Base-by-base conservation (phyloP, 2,888 invertebrate species). In the Stenodera caucasica region DNA sequence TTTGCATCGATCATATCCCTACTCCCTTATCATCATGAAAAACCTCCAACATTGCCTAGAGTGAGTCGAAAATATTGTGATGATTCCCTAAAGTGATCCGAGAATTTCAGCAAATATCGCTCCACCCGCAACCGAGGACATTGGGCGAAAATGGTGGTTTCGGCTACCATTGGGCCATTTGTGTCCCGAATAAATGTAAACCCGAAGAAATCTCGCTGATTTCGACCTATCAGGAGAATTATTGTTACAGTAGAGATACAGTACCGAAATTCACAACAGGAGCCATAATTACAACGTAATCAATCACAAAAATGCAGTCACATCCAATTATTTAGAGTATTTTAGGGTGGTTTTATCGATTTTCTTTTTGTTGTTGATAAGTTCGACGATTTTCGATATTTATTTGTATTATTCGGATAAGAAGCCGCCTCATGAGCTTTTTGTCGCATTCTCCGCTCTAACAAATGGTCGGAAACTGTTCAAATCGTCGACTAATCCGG, bases 401-500 rank as follows among this genome's bases (percentile, higher is more conserved):
- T 51, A 51, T 29, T 51, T 51, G 14, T 29, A 26, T 14, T 51
- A 29, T 14, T 9, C 49, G n/a, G 18, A 49, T 5, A 49, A 11
- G 1, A 15, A 55, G 26, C 40, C 49, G 8, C 12, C 14, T 2
- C 12, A 55, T 29, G 15, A 11, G 5, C 9, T 55, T n/a, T 12
- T 49, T 7, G 23, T 57, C 3, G 57, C 37, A 23, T 81, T 81
- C 67, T 81, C 81, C 0, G 57, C 80, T 0, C 80, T 79, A 60
- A 80, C 80, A 0, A 81, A 81, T 62, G 80, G 80, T 0, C 70
- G 72, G 0, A 74, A 80, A 0, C 72, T 81, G 51, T 65, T 81
- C 5, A 73, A 73, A 0, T 79, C 80, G 67, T 76, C 75, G 35
- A 65, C 72, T 0, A 70, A 74, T 2, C 70, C 80, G 0, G 78